Evolutionary conservation across 2,113 vertebrate genomes (phyloP).

Genomic region (Hoplias malabaricus): DNA sequence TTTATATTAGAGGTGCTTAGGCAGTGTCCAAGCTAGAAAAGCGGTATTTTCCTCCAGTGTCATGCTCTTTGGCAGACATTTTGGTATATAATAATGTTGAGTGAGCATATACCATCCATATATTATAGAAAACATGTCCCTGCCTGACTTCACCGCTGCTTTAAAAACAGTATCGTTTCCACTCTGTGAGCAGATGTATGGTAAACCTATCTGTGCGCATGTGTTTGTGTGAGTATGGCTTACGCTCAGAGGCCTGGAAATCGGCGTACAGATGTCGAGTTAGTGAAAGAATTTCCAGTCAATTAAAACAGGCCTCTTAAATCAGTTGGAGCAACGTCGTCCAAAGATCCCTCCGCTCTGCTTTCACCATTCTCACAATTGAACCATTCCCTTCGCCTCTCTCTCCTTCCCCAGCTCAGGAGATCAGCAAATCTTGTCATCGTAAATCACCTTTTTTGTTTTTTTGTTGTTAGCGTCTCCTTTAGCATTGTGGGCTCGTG

Average conservation of each 20-base stretch:
- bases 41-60: constrained; percentile 34
- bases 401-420: constrained; percentile 37
- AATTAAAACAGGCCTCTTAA: constrained; percentile 33
- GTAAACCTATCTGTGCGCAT: constrained; percentile 29
- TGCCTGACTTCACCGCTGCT: neutral
- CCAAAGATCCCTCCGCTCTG: neutral
- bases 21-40: neutral
- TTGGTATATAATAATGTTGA: constrained; percentile 1
- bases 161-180: constrained; percentile 34
- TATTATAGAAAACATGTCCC: constrained; percentile 33
- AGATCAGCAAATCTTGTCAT: constrained; percentile 43
- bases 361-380: constrained; percentile 41
- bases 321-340: constrained; percentile 7
- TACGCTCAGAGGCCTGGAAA: constrained; percentile 13
- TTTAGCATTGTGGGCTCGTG: neutral
- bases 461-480: constrained; percentile 10
- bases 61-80: constrained; percentile 33
- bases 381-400: neutral
- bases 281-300: constrained; percentile 23
- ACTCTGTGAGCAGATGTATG: constrained; percentile 31
- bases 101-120: constrained; percentile 34
- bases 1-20: constrained; percentile 15
- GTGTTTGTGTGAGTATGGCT: neutral
- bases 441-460: constrained; percentile 26
- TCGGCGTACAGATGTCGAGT: constrained; percentile 29